These are phyloP conservation scores for Mamestra brassicae DNA, from an alignment of 2,888 invertebrate genomes.

Conservation along the genomic window DNA sequence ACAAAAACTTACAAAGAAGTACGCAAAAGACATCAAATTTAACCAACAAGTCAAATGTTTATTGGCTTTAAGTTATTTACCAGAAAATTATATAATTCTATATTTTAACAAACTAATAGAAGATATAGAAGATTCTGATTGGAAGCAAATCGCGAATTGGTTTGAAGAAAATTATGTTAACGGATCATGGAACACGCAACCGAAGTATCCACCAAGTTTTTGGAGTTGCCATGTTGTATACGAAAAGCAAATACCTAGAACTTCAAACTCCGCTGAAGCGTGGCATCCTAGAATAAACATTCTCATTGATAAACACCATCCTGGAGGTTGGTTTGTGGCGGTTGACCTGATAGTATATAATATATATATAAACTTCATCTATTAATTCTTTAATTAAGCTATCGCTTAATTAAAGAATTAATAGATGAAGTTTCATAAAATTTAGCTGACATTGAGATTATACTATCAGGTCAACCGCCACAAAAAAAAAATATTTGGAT, in stretches of 20 bases:
- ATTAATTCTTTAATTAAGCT: too few relatives aligned
- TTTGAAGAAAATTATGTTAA: too few relatives aligned
- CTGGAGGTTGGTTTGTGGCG: too few relatives aligned
- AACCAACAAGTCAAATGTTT: background rate
- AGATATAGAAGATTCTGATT: too few relatives aligned
- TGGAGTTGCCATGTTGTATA: constrained; percentile 7
- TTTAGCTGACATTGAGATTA: constrained; percentile 9
- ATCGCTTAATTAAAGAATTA: constrained; percentile 6
- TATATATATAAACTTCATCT: too few relatives aligned
- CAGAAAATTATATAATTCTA: too few relatives aligned
- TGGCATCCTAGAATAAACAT: constrained; percentile 4
- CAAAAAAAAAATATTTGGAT: background rate
- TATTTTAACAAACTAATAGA: too few relatives aligned
- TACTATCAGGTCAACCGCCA: background rate
- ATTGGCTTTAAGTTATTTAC: background rate
- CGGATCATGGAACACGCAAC: constrained; percentile 4
- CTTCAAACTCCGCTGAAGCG: constrained; percentile 6
- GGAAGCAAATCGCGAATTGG: too few relatives aligned
- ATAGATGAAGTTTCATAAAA: background rate
- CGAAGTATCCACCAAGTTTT: constrained; percentile 2
- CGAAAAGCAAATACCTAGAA: background rate
- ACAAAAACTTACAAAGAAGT: too few relatives aligned
- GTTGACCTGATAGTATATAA: too few relatives aligned
- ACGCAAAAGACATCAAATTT: background rate
- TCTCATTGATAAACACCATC: constrained; percentile 1